Percentiles rank a stretch among this genome's conserved stretches.
These are phyloP conservation scores for Sepiola atlantica DNA, from an alignment of 2,888 invertebrate genomes.

Conservation along the genomic window DNA sequence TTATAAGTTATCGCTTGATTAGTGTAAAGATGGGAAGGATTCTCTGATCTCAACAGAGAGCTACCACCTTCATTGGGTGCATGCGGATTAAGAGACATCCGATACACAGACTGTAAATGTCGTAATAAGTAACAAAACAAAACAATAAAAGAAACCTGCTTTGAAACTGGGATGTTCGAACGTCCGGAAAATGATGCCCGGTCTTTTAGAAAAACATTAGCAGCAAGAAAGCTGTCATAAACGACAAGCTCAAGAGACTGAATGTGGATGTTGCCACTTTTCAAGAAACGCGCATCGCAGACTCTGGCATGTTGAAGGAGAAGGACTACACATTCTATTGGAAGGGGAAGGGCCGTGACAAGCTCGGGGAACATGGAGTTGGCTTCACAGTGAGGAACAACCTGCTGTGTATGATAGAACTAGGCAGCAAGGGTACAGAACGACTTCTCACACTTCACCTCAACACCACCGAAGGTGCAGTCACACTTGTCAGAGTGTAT, in stretches of 20 bases:
- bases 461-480: neutral
- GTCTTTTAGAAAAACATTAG: neutral
- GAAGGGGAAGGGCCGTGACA: neutral
- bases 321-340: neutral
- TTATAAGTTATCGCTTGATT: too few relatives aligned
- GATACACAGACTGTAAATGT: neutral
- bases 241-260: too few relatives aligned
- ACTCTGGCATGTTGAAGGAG: neutral
- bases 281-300: too few relatives aligned
- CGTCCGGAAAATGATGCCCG: neutral
- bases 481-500: neutral
- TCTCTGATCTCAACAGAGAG: neutral
- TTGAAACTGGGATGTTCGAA: neutral
- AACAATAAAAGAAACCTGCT: neutral
- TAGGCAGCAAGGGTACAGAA: too few relatives aligned
- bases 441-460: neutral
- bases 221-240: neutral
- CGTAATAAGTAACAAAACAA: neutral
- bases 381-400: neutral
- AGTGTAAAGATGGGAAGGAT: neutral
- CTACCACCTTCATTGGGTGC: conserved; percentile 6
- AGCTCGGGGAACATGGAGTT: too few relatives aligned
- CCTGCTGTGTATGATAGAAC: too few relatives aligned
- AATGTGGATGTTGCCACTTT: too few relatives aligned
- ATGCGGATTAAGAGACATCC: neutral